A percentile compares a stretch with the other conserved stretches of the same genome.
Conservation (phyloP, 92 coral and sea anemone species). For the Bergia sp. region DNA sequence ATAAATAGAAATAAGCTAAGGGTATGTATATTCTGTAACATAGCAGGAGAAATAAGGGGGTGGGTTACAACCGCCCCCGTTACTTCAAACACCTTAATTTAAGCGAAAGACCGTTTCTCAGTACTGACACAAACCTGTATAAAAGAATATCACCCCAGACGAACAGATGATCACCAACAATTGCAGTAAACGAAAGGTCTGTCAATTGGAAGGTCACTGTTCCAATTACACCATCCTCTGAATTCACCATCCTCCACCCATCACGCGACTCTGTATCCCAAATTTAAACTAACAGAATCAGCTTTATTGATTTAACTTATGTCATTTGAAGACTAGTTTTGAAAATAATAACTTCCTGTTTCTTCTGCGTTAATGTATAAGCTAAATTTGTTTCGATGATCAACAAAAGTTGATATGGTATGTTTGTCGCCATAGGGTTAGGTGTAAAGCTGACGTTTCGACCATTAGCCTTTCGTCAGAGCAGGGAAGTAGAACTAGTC, state of each 20-base stretch:
- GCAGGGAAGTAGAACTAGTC: too few relatives aligned
- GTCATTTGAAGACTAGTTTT: not conserved
- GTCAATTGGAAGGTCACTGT: constrained; percentile 36
- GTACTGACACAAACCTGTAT: constrained; percentile 54
- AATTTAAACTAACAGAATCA: not conserved
- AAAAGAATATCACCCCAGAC: constrained; percentile 78
- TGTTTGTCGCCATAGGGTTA: too few relatives aligned
- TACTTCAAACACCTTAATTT: not conserved
- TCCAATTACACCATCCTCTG: not conserved
- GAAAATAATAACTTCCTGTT: too few relatives aligned
- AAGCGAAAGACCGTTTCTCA: not conserved
- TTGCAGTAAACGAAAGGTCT: constrained; percentile 70
- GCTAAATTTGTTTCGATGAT: too few relatives aligned
- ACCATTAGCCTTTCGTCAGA: too few relatives aligned
- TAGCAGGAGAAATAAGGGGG: too few relatives aligned
- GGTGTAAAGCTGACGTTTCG: too few relatives aligned
- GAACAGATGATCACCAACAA: constrained; percentile 66
- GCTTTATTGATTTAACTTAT: not conserved
- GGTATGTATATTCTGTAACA: too few relatives aligned
- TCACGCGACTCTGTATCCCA: not conserved
- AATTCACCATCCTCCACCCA: constrained; percentile 32
- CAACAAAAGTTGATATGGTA: too few relatives aligned
- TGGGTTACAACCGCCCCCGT: too few relatives aligned
- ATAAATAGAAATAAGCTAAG: too few relatives aligned
- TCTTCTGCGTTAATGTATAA: too few relatives aligned